Base-by-base conservation (phyloP, 2,797 vertebrate species). In the Acridotheres tristis region DNA sequence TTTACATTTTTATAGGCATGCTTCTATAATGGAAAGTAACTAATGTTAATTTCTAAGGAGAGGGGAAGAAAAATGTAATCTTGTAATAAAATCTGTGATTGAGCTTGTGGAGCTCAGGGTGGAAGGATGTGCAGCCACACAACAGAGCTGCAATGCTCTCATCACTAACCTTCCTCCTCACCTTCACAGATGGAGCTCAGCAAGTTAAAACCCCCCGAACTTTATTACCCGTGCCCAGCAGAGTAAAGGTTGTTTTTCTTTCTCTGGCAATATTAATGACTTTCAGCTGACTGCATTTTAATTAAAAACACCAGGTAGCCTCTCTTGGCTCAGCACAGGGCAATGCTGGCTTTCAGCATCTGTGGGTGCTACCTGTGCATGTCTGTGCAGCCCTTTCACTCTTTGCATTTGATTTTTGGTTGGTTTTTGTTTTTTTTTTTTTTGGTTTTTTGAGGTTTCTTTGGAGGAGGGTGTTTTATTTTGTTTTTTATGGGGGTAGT, bases 211-310 rank as follows among this genome's bases (percentile, higher is more conserved):
- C 6, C 13, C 79, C 75, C 55, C 62, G 91, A 94, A 96, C 79
- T 96, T 97, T 97, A 97, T 97, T 97, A 81, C 82, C 95, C 72
- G 1, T 95, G 77, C 94, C 95, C 92, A 82, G 95, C 91, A 94
- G 75, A 94, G 65, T 90, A 87, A 85, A 95, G 92, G 82, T 93
- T 94, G 75, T 94, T 82, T 92, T 94, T 92, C 67, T 93, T 93
- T 86, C 92, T 81, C 82, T 88, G 84, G 96, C 84, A 80, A 80
- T 96, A 89, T 93, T 97, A 97, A 97, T 97, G 85, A 96, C 79
- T 96, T 97, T 97, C 93, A 97, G 96, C 90, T 98, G 95, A 94
- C 69, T 98, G 96, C 77, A 65, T 97, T 97, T 98, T 97, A 98
- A 97, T 97, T 97, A 94, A 97, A 95, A 96, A 67, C 81, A 85